Evolutionary conservation across 92 coral and sea anemone genomes (phyloP), one percentile per base, ranked within the genome.

Genomic region (Zoanthus solanderi): DNA sequence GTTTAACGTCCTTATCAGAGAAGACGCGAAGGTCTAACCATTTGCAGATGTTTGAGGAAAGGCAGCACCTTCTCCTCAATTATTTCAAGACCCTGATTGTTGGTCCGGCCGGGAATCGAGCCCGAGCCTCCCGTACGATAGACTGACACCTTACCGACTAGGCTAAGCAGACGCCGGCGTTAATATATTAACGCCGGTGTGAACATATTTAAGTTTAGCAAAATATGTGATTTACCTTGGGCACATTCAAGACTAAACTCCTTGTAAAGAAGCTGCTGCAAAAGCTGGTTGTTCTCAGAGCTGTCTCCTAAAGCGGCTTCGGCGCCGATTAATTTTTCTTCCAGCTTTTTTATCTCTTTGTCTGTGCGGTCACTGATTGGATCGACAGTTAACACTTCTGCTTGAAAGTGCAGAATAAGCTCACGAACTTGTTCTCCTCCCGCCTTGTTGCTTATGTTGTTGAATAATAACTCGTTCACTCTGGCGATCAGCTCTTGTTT

Each of bases 281-380:
- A 67, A n/a, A 94, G 93, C 67, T 92, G 95, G 79, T 89, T 94
- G 78, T 94, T 94, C 75, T 94, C 97, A 77, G 95, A 90, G 91
- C 97, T 92, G 37, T 94, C 92, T 46, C 97, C 97, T 1, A 94
- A 92, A n/a, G 95, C 93, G 37, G 97, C 97, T 3, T 88, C 85
- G 53, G 87, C 97, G 6, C 95, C 97, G 79, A 92, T 94, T 47
- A 94, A 87, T 76, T 87, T 92, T 34, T 76, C 84, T 28, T 88
- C 92, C 23, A 87, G 88, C 47, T 56, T 78, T 37, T 87, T 81
- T 6, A 94, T 90, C 76, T 94, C 91, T 1, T 76, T 72, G 47
- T 94, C 97, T 23, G 83, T 67, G 4, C 97, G 93, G 32, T 57
- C 80, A 1, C 17, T 37, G 63, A 94, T 67, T 0, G 97, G 97